Evolutionary conservation across 2,797 vertebrate genomes (phyloP).

Genomic region (Myotis findleyi): DNA sequence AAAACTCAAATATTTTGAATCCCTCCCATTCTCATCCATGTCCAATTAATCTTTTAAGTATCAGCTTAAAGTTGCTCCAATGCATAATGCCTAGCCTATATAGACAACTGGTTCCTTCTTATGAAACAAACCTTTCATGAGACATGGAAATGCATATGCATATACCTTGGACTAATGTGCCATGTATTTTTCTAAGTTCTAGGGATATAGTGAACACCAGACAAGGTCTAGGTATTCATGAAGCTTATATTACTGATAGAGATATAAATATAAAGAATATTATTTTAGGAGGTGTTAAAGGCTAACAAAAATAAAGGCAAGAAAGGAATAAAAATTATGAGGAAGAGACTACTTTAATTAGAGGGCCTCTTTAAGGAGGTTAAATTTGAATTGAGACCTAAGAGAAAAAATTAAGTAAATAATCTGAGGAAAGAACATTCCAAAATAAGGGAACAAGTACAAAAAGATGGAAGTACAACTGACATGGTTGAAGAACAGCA

Average conservation of each 20-base stretch:
- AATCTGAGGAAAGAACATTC: background rate
- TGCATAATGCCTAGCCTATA: background rate
- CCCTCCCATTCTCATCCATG: background rate
- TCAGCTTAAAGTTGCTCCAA: background rate
- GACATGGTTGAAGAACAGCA: background rate
- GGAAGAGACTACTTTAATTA: background rate
- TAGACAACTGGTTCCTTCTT: background rate
- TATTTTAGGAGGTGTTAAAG: slow-evolving; percentile 21
- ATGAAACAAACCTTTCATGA: slow-evolving; percentile 4
- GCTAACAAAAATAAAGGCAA: background rate
- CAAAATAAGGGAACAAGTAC: background rate
- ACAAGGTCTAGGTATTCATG: background rate
- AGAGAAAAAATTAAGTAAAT: slow-evolving; percentile 28
- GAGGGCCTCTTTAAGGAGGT: background rate
- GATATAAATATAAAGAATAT: background rate
- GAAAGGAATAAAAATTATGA: background rate
- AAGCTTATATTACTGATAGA: background rate
- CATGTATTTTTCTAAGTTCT: background rate
- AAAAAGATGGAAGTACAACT: background rate
- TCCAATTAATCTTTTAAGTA: slow-evolving; percentile 17
- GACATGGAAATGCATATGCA: background rate
- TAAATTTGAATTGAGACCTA: slow-evolving; percentile 19
- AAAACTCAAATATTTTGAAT: background rate
- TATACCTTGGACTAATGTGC: background rate
- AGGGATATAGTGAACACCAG: background rate